Evolutionary conservation across 2,797 vertebrate genomes (phyloP), one percentile per base, ranked within the genome.

Genomic region (Emydoidea blandingii): DNA sequence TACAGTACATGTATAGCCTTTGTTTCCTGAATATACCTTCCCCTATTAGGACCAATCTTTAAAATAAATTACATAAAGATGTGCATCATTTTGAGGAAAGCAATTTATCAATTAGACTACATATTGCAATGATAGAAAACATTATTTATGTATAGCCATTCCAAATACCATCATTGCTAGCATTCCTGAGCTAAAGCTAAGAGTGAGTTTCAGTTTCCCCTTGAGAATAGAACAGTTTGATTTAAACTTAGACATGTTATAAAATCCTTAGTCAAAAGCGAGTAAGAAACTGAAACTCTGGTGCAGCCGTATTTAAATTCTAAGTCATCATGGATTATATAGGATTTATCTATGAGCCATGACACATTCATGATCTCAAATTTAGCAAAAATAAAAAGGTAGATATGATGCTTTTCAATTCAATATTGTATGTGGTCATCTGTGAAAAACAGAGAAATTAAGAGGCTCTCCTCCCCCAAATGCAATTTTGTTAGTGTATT

Each of bases 221-320:
- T 87, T 19, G 59, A 80, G 91, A n/a, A 74, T 0, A 87, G 68
- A 59, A 79, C 78, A 94, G 83, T 95, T 97, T 96, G 49, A 94
- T 96, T 97, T 96, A 94, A 96, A 97, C 87, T 93, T 91, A 97
- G 84, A 88, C 95, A 95, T 96, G 92, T 90, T 94, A 93, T 91
- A 92, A 96, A 93, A 97, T 97, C 93, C 89, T 97, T 95, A 93
- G 91, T 94, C 94, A 95, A 96, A 94, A 93, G 82, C 62, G 91
- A 94, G 91, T 93, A 92, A 92, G 88, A 96, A 95, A 97, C 94
- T 96, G 50, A 97, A 97, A 97, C 94, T 96, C 96, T 96, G 93
- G 96, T 96, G 97, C 97, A 86, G 89, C 68, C 41, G 65, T 5
- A 89, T 90, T 49, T 89, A 96, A 96, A 94, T 92, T 83, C 79